These are phyloP conservation scores for Shinisaurus crocodilurus DNA, from an alignment of 2,113 vertebrate species.

Conservation along the genomic window DNA sequence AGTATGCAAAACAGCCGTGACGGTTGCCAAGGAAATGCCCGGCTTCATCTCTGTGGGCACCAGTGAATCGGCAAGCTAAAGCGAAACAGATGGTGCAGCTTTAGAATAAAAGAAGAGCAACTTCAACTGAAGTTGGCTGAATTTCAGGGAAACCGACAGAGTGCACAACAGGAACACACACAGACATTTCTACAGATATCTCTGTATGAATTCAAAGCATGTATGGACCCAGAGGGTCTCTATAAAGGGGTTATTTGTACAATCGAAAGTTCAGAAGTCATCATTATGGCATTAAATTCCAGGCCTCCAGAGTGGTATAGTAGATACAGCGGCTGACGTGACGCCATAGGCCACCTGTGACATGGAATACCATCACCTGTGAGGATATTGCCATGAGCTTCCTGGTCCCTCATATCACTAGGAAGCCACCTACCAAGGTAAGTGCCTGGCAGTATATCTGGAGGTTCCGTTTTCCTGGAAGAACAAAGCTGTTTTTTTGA, in stretches of 20 bases:
- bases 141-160: background rate
- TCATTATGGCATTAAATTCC: background rate
- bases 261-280: background rate
- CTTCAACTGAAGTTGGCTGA: background rate
- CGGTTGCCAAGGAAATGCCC: slow-evolving; percentile 92
- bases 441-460: too few species aligned
- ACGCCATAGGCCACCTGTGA: background rate
- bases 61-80: slow-evolving; percentile 91
- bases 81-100: slow-evolving; percentile 42
- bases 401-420: background rate
- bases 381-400: too few species aligned
- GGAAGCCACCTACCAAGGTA: too few species aligned
- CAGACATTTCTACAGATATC: background rate
- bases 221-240: background rate
- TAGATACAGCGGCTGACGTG: background rate
- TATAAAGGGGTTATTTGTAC: background rate
- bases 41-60: slow-evolving; percentile 95
- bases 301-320: too few species aligned
- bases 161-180: background rate
- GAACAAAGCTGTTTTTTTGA: too few species aligned
- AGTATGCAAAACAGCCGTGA: slow-evolving; percentile 92
- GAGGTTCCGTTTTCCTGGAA: too few species aligned
- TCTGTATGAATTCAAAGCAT: too few species aligned
- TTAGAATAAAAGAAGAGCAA: background rate
- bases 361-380: background rate